A percentile compares a stretch with the other conserved stretches of the same genome.
Conservation (phyloP, 2,113 vertebrate genomes). For the Cranoglanis bouderius region DNA sequence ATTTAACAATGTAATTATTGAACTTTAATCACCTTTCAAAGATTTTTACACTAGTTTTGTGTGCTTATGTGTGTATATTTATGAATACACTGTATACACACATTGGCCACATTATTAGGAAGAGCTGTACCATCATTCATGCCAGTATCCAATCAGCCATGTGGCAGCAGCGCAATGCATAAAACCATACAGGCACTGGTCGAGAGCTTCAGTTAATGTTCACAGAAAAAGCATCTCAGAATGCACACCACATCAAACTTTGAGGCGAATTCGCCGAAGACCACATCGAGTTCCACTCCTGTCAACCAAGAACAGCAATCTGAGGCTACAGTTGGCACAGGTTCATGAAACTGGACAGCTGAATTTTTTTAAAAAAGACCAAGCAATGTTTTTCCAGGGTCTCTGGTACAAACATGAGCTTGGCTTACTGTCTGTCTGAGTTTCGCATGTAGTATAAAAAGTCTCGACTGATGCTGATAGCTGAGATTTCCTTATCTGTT, state of each 20-base stretch:
- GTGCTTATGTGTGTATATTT: background rate
- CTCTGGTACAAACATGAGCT: background rate
- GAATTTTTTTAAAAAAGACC: background rate
- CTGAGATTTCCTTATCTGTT: background rate
- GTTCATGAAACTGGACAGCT: background rate
- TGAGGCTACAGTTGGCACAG: background rate
- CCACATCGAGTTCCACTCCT: background rate
- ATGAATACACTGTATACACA: background rate
- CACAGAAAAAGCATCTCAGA: background rate
- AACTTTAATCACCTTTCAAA: background rate
- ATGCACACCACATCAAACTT: background rate
- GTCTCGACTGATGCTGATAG: background rate
- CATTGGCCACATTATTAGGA: background rate
- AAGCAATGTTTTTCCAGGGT: background rate
- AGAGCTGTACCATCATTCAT: background rate
- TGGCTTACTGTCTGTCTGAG: background rate
- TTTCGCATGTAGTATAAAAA: background rate
- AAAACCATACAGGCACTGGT: background rate
- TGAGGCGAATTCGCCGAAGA: background rate
- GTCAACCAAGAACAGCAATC: background rate
- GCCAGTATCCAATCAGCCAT: background rate
- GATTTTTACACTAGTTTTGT: background rate
- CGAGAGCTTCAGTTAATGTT: background rate
- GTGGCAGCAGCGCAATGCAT: background rate
- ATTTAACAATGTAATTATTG: background rate